phyloP scores from a whole-genome alignment of 2,113 vertebrate species.

The Leucopsar rothschildi region DNA sequence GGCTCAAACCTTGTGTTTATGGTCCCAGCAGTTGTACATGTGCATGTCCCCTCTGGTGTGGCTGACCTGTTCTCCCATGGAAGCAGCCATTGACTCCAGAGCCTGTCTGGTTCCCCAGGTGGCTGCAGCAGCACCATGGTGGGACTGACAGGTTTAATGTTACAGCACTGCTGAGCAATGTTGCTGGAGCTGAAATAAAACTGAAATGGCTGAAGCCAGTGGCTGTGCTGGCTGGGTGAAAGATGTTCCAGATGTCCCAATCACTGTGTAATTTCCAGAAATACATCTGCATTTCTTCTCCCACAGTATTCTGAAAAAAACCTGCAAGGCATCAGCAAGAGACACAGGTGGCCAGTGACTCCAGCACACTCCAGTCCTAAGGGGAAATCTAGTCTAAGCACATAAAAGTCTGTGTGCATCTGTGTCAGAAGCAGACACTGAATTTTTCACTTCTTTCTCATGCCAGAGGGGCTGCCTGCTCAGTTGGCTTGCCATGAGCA shows the following conservation, averaged over 20 bases:
- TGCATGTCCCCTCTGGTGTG: accelerated
- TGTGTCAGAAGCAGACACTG: background rate
- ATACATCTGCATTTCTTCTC: background rate
- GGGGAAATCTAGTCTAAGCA: background rate
- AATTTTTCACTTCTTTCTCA: background rate
- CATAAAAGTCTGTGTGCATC: background rate
- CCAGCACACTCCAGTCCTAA: background rate
- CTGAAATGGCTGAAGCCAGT: background rate
- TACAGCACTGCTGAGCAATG: background rate
- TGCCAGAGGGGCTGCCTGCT: background rate
- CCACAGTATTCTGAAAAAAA: background rate
- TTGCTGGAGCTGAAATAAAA: background rate
- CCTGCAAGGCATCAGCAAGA: background rate
- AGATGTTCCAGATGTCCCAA: background rate
- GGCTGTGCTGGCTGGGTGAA: background rate
- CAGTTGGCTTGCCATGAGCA: background rate
- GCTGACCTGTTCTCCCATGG: background rate
- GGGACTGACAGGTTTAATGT: background rate
- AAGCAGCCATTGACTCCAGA: background rate
- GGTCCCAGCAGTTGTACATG: background rate
- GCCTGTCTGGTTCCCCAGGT: background rate
- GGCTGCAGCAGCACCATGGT: background rate
- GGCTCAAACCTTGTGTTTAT: background rate
- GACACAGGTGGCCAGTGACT: background rate
- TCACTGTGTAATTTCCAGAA: background rate